Evolutionary conservation across 2,888 invertebrate species (phyloP).

Genomic region (Pediacus dermestoides): DNA sequence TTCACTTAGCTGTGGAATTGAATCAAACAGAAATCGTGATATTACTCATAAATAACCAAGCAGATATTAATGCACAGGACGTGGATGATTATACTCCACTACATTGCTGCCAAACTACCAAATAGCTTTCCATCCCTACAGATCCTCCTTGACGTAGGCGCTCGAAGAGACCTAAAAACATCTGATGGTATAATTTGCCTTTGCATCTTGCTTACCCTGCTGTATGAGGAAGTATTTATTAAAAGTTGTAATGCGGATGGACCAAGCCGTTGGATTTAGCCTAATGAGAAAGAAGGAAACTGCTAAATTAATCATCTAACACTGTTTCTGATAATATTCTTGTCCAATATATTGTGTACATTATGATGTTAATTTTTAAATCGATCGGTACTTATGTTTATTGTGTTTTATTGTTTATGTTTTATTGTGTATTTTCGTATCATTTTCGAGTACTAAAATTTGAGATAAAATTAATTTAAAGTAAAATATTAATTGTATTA

Average conservation of each 20-base stretch:
- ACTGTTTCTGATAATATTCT: too few species aligned
- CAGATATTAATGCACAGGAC: conserved; percentile 26
- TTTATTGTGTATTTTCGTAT: too few species aligned
- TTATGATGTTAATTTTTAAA: too few species aligned
- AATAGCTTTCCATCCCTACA: conserved; percentile 17
- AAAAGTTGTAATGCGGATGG: conserved; percentile 4
- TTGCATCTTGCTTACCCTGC: conserved; percentile 30
- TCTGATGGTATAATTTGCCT: conserved; percentile 27
- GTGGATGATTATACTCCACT: conserved; percentile 31
- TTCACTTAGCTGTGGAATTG: conserved; percentile 29
- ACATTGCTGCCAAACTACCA: conserved; percentile 25
- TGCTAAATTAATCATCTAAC: too few species aligned
- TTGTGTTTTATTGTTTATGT: too few species aligned
- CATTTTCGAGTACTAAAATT: too few species aligned
- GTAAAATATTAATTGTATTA: too few species aligned
- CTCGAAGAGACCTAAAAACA: conserved; percentile 19
- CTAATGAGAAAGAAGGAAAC: too few species aligned
- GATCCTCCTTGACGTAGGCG: conserved; percentile 24
- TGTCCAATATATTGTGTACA: too few species aligned
- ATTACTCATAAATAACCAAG: conserved; percentile 24
- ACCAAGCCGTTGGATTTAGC: too few species aligned
- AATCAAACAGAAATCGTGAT: conserved; percentile 21
- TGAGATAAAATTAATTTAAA: too few species aligned
- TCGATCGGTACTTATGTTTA: too few species aligned
- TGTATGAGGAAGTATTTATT: conserved; percentile 22